Evolutionary conservation across 2,797 vertebrate species (phyloP).

Genomic region (Zalophus californianus): DNA sequence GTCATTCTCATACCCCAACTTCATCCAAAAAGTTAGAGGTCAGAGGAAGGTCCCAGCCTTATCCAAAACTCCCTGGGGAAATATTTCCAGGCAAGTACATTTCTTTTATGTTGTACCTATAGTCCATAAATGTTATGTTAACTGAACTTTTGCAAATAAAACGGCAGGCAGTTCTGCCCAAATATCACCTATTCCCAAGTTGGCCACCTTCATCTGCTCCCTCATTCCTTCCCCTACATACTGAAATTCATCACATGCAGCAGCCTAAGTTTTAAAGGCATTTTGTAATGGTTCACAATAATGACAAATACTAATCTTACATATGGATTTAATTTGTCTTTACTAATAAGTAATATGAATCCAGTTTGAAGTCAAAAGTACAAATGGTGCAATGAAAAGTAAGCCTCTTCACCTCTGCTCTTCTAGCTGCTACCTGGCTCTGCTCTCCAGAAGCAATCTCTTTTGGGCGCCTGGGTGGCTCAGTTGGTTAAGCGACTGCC

Average conservation of each 20-base stretch:
- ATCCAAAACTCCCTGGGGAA: background rate
- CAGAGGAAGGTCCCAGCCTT: background rate
- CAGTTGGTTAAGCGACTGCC: too few relatives aligned
- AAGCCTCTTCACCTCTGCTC: background rate
- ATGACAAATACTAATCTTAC: constrained; percentile 9
- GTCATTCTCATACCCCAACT: constrained; percentile 5
- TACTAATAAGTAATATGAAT: constrained; percentile 39
- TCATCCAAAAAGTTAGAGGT: constrained; percentile 34
- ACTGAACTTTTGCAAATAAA: constrained; percentile 26
- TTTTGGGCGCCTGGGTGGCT: background rate
- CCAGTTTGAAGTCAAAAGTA: constrained; percentile 29
- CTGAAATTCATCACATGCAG: background rate
- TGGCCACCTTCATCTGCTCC: background rate
- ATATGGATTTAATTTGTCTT: constrained; percentile 45
- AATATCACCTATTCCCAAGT: background rate
- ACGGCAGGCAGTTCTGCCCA: constrained; percentile 1
- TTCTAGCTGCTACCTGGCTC: background rate
- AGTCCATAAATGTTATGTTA: constrained; percentile 1
- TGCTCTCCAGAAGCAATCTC: constrained; percentile 29
- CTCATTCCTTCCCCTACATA: background rate
- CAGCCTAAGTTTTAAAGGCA: background rate
- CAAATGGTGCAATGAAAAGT: constrained; percentile 40
- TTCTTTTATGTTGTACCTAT: background rate
- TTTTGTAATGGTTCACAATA: constrained; percentile 13
- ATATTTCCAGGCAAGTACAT: constrained; percentile 28